Evolutionary conservation across 2,888 invertebrate species (phyloP), one percentile per base, ranked within the genome.

Genomic region (Synergus japonicus): DNA sequence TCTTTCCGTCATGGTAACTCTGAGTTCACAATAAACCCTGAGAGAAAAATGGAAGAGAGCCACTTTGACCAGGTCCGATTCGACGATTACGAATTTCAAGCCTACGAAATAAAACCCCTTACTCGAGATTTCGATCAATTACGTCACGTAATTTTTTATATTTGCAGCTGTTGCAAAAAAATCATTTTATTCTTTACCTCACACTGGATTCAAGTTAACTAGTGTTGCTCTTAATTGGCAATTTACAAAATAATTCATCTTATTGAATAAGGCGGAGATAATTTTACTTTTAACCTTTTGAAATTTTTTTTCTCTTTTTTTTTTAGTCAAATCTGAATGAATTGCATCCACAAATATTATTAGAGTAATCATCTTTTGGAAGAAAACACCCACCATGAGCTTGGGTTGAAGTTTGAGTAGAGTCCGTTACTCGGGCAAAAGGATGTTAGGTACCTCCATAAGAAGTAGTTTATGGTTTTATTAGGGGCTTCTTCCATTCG

Each of bases 381-480:
- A 18, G 43, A 8, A 22, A 44, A 73, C 73, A 73, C 41, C 73
- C 2, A 73, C 73, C 54, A 73, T 29, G 73, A 54, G 54, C 5
- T 67, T 22, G 15, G 29, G 46, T 46, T 69, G 37, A n/a, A 49
- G 49, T 49, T 37, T 2, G 4, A 9, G n/a, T 43, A 76, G 80
- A 79, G 85, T 85, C 85, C 84, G 86, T 86, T 87, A 85, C 83
- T 81, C 79, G 13, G 18, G 77, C 78, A 85, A 89, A 90, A 84
- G 87, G 85, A 87, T 88, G 82, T 79, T 79, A 63, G 83, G 79
- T 79, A 69, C 82, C 78, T 81, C 78, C 82, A 80, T 84, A 85
- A 85, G 84, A 84, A 82, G 83, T 83, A 84, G 87, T 91, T 90
- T 89, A 91, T 90, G 88, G 88, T 89, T 91, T 90, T 90, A 90